A percentile compares a stretch with the other conserved stretches of the same genome.
These are phyloP conservation scores for Chironomus tentans DNA, from an alignment of 2,888 invertebrate genomes.

Conservation along the genomic window DNA sequence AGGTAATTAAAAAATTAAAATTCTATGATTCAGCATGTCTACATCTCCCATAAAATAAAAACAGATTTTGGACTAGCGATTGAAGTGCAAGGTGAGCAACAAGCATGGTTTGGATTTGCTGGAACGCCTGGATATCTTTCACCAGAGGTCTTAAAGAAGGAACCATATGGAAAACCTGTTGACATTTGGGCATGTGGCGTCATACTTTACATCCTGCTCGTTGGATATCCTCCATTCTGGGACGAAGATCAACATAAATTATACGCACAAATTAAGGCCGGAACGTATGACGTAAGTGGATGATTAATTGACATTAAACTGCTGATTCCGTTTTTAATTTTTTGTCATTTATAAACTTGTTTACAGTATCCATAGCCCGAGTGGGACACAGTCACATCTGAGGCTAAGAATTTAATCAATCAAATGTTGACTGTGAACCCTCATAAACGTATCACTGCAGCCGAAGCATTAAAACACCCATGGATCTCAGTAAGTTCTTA, in stretches of 20 bases:
- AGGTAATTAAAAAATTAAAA: neutral
- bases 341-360: constrained; percentile 55
- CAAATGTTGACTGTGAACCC: constrained; percentile 96
- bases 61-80: constrained; percentile 90
- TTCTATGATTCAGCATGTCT: too few species aligned
- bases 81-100: constrained; percentile 91
- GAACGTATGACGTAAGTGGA: constrained; percentile 9
- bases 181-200: constrained; percentile 99
- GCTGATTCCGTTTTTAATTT: neutral
- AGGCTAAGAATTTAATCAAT: constrained; percentile 95
- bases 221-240: constrained; percentile 98
- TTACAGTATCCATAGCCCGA: constrained; percentile 97
- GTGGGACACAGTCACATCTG: constrained; percentile 97
- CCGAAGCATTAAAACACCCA: constrained; percentile 92
- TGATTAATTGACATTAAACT: neutral
- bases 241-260: constrained; percentile 96
- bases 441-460: constrained; percentile 88
- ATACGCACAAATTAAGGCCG: constrained; percentile 84
- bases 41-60: too few species aligned
- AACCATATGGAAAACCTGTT: constrained; percentile 95
- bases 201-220: constrained; percentile 90
- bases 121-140: constrained; percentile 96
- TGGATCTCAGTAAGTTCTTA: constrained; percentile 69
- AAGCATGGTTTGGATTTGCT: constrained; percentile 96
- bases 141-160: constrained; percentile 94